Conservation (phyloP, 2,113 vertebrate genomes). For the Lanius collurio region DNA sequence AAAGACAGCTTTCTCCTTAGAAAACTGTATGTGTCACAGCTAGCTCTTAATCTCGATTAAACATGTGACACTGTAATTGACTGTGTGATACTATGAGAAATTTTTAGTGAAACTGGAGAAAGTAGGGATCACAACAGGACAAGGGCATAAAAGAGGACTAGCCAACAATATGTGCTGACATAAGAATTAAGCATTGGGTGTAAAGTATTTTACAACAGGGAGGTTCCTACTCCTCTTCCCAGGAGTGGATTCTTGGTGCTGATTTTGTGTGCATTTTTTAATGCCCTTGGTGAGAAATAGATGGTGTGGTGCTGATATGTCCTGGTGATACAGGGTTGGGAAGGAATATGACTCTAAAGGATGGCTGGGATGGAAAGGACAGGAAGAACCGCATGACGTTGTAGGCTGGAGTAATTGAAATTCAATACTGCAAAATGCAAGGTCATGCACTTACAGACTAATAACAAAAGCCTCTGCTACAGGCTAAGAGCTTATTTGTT, state of each 20-base stretch:
- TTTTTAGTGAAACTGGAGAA: neutral
- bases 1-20: neutral
- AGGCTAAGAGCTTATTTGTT: conserved; percentile 23
- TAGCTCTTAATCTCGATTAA: neutral
- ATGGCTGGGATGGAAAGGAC: neutral
- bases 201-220: neutral
- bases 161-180: neutral
- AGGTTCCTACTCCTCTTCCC: neutral
- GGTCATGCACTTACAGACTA: conserved; percentile 6
- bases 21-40: neutral
- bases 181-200: neutral
- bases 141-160: neutral
- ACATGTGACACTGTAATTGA: neutral
- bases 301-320: neutral
- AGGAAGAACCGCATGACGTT: neutral
- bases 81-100: neutral
- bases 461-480: conserved; percentile 30
- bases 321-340: neutral
- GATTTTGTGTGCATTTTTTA: neutral
- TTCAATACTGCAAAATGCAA: conserved; percentile 53
- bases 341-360: conserved; percentile 16
- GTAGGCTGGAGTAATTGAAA: conserved; percentile 45
- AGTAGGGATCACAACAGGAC: neutral
- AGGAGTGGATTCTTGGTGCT: neutral
- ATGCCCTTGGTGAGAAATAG: neutral